Conservation (phyloP, 2,113 vertebrate species). For the Pseudorasbora parva region DNA sequence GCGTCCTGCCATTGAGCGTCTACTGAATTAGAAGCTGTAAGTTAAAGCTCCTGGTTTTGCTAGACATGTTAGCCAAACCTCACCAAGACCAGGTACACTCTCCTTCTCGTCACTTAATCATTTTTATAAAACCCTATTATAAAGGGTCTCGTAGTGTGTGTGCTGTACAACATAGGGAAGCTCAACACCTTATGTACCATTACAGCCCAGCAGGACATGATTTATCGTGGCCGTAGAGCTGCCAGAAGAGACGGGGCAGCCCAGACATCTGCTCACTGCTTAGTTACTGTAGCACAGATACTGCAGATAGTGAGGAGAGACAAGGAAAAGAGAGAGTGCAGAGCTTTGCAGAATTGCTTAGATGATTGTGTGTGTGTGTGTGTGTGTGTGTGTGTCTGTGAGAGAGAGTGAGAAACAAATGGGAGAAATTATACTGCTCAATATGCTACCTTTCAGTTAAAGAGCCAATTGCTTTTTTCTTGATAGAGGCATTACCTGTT, state of each 20-base stretch:
- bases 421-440: background rate
- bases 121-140: conserved; percentile 32
- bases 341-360: background rate
- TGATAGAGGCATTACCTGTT: background rate
- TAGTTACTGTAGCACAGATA: conserved; percentile 33
- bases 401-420: background rate
- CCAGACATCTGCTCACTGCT: conserved; percentile 46
- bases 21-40: background rate
- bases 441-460: background rate
- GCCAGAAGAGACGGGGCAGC: conserved; percentile 22
- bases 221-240: conserved; percentile 35
- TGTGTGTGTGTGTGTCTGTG: background rate
- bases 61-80: background rate
- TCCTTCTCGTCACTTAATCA: conserved; percentile 13
- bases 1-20: background rate
- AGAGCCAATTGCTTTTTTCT: background rate
- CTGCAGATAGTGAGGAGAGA: conserved; percentile 17
- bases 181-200: conserved; percentile 41
- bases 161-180: conserved; percentile 37
- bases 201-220: conserved; percentile 48
- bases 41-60: background rate
- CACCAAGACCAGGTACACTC: conserved; percentile 3
- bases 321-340: conserved; percentile 3
- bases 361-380: background rate
- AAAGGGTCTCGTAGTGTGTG: conserved; percentile 12